Evolutionary conservation across 2,888 invertebrate species (phyloP), one percentile per base, ranked within the genome.

Genomic region (Cantharis nigra): DNA sequence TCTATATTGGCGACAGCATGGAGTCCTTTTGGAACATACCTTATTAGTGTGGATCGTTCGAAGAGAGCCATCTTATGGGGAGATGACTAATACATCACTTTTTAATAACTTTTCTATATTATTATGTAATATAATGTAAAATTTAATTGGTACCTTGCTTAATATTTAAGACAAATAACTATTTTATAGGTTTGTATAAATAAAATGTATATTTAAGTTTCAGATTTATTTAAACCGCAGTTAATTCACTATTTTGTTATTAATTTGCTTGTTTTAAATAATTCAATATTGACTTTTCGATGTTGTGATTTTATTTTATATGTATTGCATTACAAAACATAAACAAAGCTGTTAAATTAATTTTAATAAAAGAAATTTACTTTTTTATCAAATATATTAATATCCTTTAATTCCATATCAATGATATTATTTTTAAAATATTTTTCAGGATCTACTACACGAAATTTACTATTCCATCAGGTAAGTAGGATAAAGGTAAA

Each of bases 1-100:
- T 93, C 96, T 64, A 96, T 97, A 78, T 95, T 95, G 78, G 96
- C 97, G 63, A 96, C 97, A 63, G 92, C 95, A 67, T 97, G 97
- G 97, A 95, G 96, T 87, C 95, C 96, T 7, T 95, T 94, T 86
- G 95, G 94, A 65, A 93, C 93, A 69, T 92, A 93, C 77, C 89
- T 97, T 74, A 94, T 95, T 72, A 95, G 95, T 64, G 96, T 96
- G 82, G 97, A 97, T 88, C 93, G 94, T 82, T 92, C 93, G 83
- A 96, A 95, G 89, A 93, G 93, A 82, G 95, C 94, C 75, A 90
- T 95, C 80, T 91, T 97, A 79, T 97, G 97, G 96, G 93, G 93
- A 64, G 94, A 95, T 85, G 90, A 65, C 65, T 62, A 74, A 49
- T 49, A n/a, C 49, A n/a, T 5, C 49, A 49, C 49, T n/a, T 49